Base-by-base conservation (phyloP, 2,888 invertebrate species). In the Eudemis profundana region DNA sequence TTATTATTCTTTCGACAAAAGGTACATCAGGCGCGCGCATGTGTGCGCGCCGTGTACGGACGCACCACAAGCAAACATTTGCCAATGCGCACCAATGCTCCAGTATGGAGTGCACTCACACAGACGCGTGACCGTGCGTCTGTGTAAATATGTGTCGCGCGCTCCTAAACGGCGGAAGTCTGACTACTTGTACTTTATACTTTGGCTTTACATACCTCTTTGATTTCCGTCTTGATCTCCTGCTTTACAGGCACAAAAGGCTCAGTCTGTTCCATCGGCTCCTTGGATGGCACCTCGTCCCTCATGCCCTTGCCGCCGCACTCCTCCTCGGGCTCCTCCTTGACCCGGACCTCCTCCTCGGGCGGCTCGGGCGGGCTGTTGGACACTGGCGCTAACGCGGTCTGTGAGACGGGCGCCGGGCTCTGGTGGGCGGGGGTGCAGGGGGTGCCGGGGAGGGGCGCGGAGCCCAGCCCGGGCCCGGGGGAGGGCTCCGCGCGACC, bases 321-420 rank as follows among this genome's bases (percentile, higher is more conserved):
- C 57, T 93, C 93, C 15, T 94, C 94, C 0, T 91, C 93, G 15
- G 94, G 94, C 72, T 95, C 95, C 66, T 96, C 95, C 73, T 94
- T 94, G 74, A 96, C 94, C 17, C 95, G 94, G 8, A 2, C 8
- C 44, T 94, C 93, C 44, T 94, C 94, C 70, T 95, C 95, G 29
- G 93, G 93, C 10, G 95, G 94, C 94, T 94, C 94, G 75, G 95
- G 94, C 64, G 94, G 94, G 66, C 93, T 94, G 70, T 95, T 95
- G 65, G 93, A 93, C 72, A 94, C 92, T n/a, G 78, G 79, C 73
- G 70, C 33, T 3, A 95, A 95, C 12, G 95, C 95, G 94, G 95
- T 95, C 82, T 95, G 95, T 8, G 95, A 95, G 80, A 95, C 93
- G 64, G 86, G 85, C 60, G 77, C 75, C 77, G 81, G 77, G 83